Conservation (phyloP, 2,113 vertebrate genomes). For the Elanus axillaris region DNA sequence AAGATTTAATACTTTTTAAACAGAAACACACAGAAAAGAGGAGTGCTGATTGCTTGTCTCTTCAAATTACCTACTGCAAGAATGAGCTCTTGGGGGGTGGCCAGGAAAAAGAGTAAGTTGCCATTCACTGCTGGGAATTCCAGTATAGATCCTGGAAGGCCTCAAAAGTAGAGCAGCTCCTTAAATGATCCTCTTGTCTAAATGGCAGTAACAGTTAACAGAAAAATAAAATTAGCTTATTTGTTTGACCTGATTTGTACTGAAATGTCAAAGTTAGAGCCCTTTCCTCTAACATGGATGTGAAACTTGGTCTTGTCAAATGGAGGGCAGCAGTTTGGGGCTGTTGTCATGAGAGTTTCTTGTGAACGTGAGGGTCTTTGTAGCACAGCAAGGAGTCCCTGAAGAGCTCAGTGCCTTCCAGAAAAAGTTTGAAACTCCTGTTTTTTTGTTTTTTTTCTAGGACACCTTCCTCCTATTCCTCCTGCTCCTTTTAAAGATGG, state of each 20-base stretch:
- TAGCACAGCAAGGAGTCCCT: background rate
- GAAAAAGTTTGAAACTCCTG: background rate
- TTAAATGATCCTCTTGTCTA: background rate
- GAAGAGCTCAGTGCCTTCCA: background rate
- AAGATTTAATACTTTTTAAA: background rate
- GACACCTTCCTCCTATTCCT: background rate
- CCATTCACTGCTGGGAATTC: background rate
- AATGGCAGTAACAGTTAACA: background rate
- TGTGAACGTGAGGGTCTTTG: background rate
- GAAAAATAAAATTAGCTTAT: background rate
- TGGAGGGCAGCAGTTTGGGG: background rate
- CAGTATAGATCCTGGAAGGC: background rate
- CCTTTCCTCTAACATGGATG: background rate
- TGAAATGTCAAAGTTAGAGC: background rate
- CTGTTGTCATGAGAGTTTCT: background rate
- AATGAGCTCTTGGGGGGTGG: background rate
- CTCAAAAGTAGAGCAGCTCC: background rate
- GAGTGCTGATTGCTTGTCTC: background rate
- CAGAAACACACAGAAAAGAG: background rate
- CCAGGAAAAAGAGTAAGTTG: background rate
- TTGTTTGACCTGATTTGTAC: background rate
- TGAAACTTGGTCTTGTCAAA: background rate
- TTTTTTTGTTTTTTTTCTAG: background rate
- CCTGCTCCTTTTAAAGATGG: background rate
- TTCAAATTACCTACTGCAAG: background rate